Evolutionary conservation across 1,140 invertebrate genomes (phyloP).

Genomic region (Anastatus disparis): DNA sequence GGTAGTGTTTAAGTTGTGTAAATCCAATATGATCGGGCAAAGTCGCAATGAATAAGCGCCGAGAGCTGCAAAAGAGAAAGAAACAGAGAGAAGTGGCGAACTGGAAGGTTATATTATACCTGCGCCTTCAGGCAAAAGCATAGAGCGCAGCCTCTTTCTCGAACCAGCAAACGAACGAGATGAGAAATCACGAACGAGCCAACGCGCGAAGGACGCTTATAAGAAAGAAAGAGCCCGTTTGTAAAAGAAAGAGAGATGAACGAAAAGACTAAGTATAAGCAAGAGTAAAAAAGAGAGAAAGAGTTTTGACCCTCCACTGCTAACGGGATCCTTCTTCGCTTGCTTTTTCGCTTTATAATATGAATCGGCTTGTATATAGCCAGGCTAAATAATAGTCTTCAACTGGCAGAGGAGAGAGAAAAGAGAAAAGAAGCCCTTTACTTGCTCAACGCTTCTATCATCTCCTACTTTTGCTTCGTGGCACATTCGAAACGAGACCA

Average conservation of each 20-base stretch:
- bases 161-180: constrained; percentile 52
- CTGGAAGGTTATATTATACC: constrained; percentile 58
- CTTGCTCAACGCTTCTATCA: not conserved
- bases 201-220: too few species aligned
- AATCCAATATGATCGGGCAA: constrained; percentile 65
- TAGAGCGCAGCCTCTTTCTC: too few species aligned
- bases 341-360: constrained; percentile 61
- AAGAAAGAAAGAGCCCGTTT: not conserved
- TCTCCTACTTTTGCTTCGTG: not conserved
- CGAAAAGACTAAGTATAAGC: not conserved
- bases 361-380: constrained; percentile 56
- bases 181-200: constrained; percentile 50
- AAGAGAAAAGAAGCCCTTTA: not conserved
- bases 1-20: constrained; percentile 65
- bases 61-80: not conserved
- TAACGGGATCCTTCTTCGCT: constrained; percentile 65
- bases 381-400: constrained; percentile 59
- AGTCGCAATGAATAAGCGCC: constrained; percentile 61
- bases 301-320: constrained; percentile 62
- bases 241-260: not conserved
- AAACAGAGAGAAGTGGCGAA: constrained; percentile 35
- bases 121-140: constrained; percentile 53
- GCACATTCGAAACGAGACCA: not conserved
- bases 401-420: not conserved
- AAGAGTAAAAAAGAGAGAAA: not conserved